Evolutionary conservation across 1,140 invertebrate species (phyloP), one percentile per base, ranked within the genome.

Genomic region (Kradibia gibbosae): DNA sequence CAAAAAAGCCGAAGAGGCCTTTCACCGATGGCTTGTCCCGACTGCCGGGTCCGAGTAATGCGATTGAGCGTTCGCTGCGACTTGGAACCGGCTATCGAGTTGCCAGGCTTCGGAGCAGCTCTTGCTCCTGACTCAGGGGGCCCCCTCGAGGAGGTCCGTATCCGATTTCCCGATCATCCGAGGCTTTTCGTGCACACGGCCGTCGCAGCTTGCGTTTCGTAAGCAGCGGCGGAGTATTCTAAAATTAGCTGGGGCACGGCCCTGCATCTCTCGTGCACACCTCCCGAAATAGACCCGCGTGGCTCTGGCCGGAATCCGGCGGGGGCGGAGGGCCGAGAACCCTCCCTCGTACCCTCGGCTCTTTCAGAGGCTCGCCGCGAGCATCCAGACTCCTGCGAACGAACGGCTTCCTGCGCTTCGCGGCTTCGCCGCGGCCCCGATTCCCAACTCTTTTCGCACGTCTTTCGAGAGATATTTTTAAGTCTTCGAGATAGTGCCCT

Each of bases 241-340:
- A 83, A 84, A 86, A 84, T 83, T 80, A 72, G 74, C 77, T 65
- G 70, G 72, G 82, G 53, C 76, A 39, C 78, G 76, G 75, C 71
- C 57, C 72, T 75, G 80, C 71, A 48, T 20, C 78, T 73, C 70
- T 57, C 73, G 57, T 60, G 34, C 82, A 78, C 85, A 39, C 77
- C 70, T 60, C 80, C 77, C 34, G 80, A 78, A 83, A 60, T 78
- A 60, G 73, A 17, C 2, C 25, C 48, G 36, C 73, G 28, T 0
- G 17, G 3, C 77, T 65, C 48, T 25, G 45, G 28, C 28, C n/a
- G 48, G 50, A 50, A 77, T 39, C 5, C 57, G 50, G 15, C 15
- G 42, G 31, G 72, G 45, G n/a, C 57, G n/a, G n/a, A 50, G 42
- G n/a, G 70, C 3, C 1, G 20, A 11, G 13, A 31, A 17, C 10